Evolutionary conservation across 2,888 invertebrate species (phyloP).

Genomic region (Brachylomia viminalis): DNA sequence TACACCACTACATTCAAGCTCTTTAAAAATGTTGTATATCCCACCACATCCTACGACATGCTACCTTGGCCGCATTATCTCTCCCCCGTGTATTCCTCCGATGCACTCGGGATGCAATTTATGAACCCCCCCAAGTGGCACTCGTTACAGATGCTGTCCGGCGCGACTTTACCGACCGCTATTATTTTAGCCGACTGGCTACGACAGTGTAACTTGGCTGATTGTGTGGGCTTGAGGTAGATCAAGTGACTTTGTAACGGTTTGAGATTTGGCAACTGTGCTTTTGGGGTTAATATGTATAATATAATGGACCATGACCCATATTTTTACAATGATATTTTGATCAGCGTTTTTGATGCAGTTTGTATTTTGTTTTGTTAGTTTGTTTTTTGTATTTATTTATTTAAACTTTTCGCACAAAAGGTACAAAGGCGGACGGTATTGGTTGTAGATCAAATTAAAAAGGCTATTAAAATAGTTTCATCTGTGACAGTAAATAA

Average conservation of each 20-base stretch:
- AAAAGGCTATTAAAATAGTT: background rate
- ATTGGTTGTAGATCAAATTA: background rate
- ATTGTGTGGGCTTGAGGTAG: constrained; percentile 48
- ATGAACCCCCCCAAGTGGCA: constrained; percentile 53
- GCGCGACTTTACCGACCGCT: constrained; percentile 39
- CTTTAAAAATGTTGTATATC: background rate
- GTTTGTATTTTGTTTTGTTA: too few species aligned
- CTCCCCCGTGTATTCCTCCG: constrained; percentile 28
- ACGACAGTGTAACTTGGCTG: constrained; percentile 45
- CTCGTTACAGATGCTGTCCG: constrained; percentile 49
- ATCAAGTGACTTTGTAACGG: constrained; percentile 42
- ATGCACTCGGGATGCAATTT: constrained; percentile 67
- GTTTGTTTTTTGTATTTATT: too few species aligned
- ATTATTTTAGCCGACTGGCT: constrained; percentile 19
- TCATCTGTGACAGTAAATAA: background rate
- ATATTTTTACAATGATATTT: background rate
- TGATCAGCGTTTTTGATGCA: background rate
- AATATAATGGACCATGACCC: constrained; percentile 4
- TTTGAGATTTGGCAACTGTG: constrained; percentile 34
- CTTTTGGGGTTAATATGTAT: background rate
- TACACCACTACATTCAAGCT: background rate
- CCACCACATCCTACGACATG: too few species aligned
- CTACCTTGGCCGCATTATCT: background rate
- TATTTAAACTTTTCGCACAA: too few species aligned
- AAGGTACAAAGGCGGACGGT: too few species aligned